A percentile compares a stretch with the other conserved stretches of the same genome.
Conservation (phyloP, 2,888 invertebrate species). For the Brenthis daphne region DNA sequence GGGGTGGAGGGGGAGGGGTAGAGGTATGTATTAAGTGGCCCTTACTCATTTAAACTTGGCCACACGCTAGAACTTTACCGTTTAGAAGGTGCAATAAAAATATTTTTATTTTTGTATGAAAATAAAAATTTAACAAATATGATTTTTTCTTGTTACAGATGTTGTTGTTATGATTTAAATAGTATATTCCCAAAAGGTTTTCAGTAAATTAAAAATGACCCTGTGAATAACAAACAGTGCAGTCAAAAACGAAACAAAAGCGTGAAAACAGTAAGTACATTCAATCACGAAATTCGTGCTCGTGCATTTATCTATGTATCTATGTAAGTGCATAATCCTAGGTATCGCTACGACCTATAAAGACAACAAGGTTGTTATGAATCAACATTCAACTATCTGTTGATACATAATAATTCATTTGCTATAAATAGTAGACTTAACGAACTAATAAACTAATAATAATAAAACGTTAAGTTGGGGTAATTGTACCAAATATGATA, state of each 20-base stretch:
- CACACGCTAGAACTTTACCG: too few relatives aligned
- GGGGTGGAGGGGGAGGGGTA: too few relatives aligned
- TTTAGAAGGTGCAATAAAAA: too few relatives aligned
- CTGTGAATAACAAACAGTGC: constrained; percentile 2
- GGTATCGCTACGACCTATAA: constrained; percentile 32
- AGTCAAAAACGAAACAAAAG: constrained; percentile 29
- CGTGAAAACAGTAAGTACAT: constrained; percentile 28
- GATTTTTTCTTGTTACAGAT: too few relatives aligned
- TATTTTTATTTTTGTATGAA: too few relatives aligned
- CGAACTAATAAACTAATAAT: background rate
- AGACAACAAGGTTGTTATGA: constrained; percentile 33
- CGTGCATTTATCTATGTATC: constrained; percentile 30
- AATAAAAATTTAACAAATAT: too few relatives aligned
- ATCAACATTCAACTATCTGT: constrained; percentile 36
- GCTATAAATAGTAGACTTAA: constrained; percentile 11
- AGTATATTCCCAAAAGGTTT: too few relatives aligned
- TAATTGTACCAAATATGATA: constrained; percentile 11
- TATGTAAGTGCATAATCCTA: constrained; percentile 9
- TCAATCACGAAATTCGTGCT: constrained; percentile 32
- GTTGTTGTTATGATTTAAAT: too few relatives aligned
- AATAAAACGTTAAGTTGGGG: background rate
- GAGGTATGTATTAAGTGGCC: too few relatives aligned
- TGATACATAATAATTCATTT: constrained; percentile 20
- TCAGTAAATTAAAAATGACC: too few relatives aligned
- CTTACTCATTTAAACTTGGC: too few relatives aligned